A percentile compares a stretch with the other conserved stretches of the same genome.
Evolutionary conservation across 2,888 invertebrate genomes (phyloP).

Genomic region (Thymelicus sylvestris): DNA sequence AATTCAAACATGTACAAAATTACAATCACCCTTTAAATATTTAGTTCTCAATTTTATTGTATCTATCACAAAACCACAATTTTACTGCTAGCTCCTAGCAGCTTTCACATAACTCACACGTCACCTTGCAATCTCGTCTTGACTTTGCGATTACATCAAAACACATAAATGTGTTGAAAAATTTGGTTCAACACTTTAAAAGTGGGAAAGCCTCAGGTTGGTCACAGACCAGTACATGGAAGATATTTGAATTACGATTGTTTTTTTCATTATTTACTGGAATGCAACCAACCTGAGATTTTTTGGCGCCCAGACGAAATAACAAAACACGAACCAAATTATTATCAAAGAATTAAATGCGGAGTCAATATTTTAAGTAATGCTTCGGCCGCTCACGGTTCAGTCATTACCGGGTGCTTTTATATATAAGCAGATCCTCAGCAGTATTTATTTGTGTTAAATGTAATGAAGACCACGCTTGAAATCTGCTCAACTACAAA

Average conservation of each 20-base stretch:
- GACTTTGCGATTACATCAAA: slow-evolving; percentile 63
- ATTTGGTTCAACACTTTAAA: slow-evolving; percentile 54
- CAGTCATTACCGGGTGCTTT: slow-evolving; percentile 44
- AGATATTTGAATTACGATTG: not conserved
- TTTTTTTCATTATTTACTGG: not conserved
- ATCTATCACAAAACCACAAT: slow-evolving; percentile 81
- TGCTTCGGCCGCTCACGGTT: slow-evolving; percentile 73
- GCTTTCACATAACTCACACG: slow-evolving; percentile 67
- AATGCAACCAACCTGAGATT: slow-evolving; percentile 40
- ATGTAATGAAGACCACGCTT: not conserved
- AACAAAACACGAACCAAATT: slow-evolving; percentile 60
- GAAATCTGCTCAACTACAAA: slow-evolving; percentile 17
- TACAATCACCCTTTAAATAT: slow-evolving; percentile 67
- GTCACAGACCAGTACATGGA: slow-evolving; percentile 28
- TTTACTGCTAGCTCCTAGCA: slow-evolving; percentile 83
- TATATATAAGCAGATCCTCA: slow-evolving; percentile 12
- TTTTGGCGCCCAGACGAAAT: slow-evolving; percentile 55
- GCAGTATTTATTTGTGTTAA: not conserved
- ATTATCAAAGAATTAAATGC: slow-evolving; percentile 70
- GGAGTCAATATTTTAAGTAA: slow-evolving; percentile 64
- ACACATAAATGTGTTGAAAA: slow-evolving; percentile 45
- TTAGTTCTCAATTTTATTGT: slow-evolving; percentile 81
- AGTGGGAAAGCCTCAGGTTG: slow-evolving; percentile 49
- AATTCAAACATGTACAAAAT: slow-evolving; percentile 69
- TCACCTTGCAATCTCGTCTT: slow-evolving; percentile 60